Percentiles rank a stretch among this genome's conserved stretches.
Conservation (phyloP, 2,888 invertebrate genomes). For the Brenthis ino region DNA sequence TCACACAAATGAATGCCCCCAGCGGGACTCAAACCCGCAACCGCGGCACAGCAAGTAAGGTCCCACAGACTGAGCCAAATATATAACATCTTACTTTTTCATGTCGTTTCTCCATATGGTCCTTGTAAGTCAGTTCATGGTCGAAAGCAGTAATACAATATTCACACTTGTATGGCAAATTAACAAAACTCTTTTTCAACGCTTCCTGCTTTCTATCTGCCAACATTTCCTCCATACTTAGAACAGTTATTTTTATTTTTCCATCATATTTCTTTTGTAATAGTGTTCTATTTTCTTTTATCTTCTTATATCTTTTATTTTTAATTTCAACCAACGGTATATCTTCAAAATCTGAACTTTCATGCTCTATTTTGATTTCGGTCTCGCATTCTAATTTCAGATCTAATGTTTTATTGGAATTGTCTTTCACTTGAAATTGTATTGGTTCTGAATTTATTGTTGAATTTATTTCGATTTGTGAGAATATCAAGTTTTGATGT, state of each 20-base stretch:
- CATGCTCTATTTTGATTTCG: slow-evolving; percentile 55
- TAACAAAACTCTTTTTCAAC: slow-evolving; percentile 52
- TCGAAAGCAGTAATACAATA: slow-evolving; percentile 65
- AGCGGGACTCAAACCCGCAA: too few species aligned
- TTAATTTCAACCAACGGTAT: slow-evolving; percentile 47
- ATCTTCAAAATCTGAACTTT: slow-evolving; percentile 49
- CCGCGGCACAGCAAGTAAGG: not conserved
- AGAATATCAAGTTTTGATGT: slow-evolving; percentile 29
- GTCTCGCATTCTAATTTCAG: slow-evolving; percentile 34
- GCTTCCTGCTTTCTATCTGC: slow-evolving; percentile 55
- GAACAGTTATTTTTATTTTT: slow-evolving; percentile 52
- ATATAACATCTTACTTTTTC: slow-evolving; percentile 47
- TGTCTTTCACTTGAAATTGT: slow-evolving; percentile 22
- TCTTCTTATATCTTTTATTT: slow-evolving; percentile 34
- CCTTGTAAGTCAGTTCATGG: slow-evolving; percentile 56
- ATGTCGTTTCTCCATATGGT: slow-evolving; percentile 61
- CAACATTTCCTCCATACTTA: slow-evolving; percentile 53
- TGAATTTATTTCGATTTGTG: slow-evolving; percentile 42
- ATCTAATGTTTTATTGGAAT: not conserved
- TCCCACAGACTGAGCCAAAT: not conserved
- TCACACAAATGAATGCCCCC: too few species aligned
- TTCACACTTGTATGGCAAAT: slow-evolving; percentile 63
- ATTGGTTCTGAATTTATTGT: slow-evolving; percentile 39
- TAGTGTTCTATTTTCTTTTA: slow-evolving; percentile 7
- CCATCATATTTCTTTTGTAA: slow-evolving; percentile 49